Conservation (phyloP, 2,797 vertebrate species). For the Siniperca undulata region DNA sequence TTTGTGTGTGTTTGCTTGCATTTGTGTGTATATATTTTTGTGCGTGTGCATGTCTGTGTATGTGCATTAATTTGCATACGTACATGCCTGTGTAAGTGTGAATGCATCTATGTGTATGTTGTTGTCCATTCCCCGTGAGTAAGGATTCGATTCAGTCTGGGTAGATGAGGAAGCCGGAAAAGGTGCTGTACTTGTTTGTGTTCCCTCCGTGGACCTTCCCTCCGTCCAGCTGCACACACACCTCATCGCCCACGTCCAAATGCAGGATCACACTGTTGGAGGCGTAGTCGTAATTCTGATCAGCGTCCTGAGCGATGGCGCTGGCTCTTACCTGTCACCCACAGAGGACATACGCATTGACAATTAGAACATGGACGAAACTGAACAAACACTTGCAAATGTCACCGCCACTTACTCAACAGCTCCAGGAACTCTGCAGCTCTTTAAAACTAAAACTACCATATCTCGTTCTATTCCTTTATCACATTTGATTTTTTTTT, state of each 20-base stretch:
- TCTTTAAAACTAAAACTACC: constrained; percentile 9
- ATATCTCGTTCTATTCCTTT: background rate
- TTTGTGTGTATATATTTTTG: constrained; percentile 46
- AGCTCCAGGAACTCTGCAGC: constrained; percentile 5
- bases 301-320: constrained; percentile 96
- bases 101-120: constrained; percentile 27
- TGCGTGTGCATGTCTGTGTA: constrained; percentile 40
- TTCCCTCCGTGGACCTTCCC: constrained; percentile 97
- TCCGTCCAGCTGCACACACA: constrained; percentile 95
- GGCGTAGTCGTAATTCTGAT: constrained; percentile 98
- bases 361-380: constrained; percentile 71
- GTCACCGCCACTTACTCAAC: constrained; percentile 47
- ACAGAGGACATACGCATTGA: constrained; percentile 68
- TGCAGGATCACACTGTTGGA: constrained; percentile 98
- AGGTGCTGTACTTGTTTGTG: constrained; percentile 99
- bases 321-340: constrained; percentile 93
- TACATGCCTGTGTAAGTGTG: constrained; percentile 46
- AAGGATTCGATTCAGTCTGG: constrained; percentile 87
- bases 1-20: constrained; percentile 41
- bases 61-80: constrained; percentile 62
- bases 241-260: constrained; percentile 96
- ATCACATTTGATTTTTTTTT: background rate
- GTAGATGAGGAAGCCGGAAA: constrained; percentile 98
- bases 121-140: constrained; percentile 7
- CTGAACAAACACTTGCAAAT: constrained; percentile 59